Conservation (phyloP, 1,140 invertebrate genomes). For the Sesamia nonagrioides region DNA sequence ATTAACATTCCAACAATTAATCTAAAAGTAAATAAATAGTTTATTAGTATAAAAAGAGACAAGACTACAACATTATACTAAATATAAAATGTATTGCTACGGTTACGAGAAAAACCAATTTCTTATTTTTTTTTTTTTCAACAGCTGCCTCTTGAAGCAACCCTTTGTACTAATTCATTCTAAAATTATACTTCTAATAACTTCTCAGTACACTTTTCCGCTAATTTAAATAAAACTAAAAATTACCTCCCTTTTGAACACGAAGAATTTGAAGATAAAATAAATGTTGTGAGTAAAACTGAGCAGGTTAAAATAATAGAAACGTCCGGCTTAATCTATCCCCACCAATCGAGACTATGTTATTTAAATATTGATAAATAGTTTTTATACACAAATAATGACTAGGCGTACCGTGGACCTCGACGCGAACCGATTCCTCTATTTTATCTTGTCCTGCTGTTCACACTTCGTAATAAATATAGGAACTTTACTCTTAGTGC, state of each 20-base stretch:
- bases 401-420: constrained; percentile 84
- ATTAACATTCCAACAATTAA: constrained; percentile 69
- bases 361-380: constrained; percentile 72
- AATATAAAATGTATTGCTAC: constrained; percentile 64
- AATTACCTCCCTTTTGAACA: constrained; percentile 30
- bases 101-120: constrained; percentile 75
- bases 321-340: constrained; percentile 55
- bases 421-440: constrained; percentile 67
- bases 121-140: constrained; percentile 55
- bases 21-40: constrained; percentile 65
- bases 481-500: constrained; percentile 84
- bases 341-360: constrained; percentile 68
- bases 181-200: constrained; percentile 45
- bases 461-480: constrained; percentile 73
- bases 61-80: constrained; percentile 59
- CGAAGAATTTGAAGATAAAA: constrained; percentile 25
- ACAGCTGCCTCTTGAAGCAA: constrained; percentile 63
- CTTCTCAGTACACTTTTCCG: constrained; percentile 48
- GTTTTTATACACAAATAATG: constrained; percentile 83
- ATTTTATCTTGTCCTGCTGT: constrained; percentile 52
- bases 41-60: constrained; percentile 57
- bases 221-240: constrained; percentile 48
- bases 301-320: constrained; percentile 61
- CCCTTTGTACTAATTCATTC: constrained; percentile 73
- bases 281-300: constrained; percentile 32